phyloP scores from a whole-genome alignment of 53 echinoderm and acorn worm species.

The Patiria pectinifera region DNA sequence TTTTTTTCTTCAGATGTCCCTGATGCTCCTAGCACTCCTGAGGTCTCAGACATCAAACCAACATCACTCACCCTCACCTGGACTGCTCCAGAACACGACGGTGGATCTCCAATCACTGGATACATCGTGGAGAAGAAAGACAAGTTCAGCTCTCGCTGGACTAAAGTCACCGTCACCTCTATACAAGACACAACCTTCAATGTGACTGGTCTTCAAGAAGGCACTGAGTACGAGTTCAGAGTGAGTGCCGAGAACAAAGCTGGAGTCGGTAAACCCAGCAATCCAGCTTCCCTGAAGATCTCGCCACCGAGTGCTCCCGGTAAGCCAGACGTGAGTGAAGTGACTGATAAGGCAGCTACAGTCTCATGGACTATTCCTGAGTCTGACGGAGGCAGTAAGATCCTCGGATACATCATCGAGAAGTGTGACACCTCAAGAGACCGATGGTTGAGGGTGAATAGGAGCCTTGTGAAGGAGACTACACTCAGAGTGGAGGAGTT shows the following conservation, averaged over 20 bases:
- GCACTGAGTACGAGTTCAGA: slow-evolving; percentile 88
- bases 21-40: slow-evolving; percentile 84
- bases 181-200: slow-evolving; percentile 73
- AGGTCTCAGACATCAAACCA: slow-evolving; percentile 70
- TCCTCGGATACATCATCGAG: slow-evolving; percentile 79
- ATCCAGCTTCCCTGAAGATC: slow-evolving; percentile 73
- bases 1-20: slow-evolving; percentile 76
- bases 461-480: slow-evolving; percentile 61
- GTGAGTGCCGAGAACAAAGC: slow-evolving; percentile 95
- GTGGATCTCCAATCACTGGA: slow-evolving; percentile 87
- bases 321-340: slow-evolving; percentile 69
- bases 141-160: slow-evolving; percentile 82
- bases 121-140: slow-evolving; percentile 93
- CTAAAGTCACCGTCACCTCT: slow-evolving; percentile 82
- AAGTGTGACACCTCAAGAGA: slow-evolving; percentile 76
- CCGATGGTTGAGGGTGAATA: slow-evolving; percentile 78
- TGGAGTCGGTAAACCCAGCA: slow-evolving; percentile 86
- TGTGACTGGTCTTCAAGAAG: slow-evolving; percentile 81
- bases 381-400: slow-evolving; percentile 78
- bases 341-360: slow-evolving; percentile 69
- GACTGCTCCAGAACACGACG: slow-evolving; percentile 84
- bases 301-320: slow-evolving; percentile 76
- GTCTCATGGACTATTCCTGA: slow-evolving; percentile 72
- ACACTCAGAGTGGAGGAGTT: slow-evolving; percentile 76
- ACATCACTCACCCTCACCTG: slow-evolving; percentile 82